These are phyloP conservation scores for Eugnorisma glareosa DNA, from an alignment of 2,888 invertebrate genomes.

Conservation along the genomic window DNA sequence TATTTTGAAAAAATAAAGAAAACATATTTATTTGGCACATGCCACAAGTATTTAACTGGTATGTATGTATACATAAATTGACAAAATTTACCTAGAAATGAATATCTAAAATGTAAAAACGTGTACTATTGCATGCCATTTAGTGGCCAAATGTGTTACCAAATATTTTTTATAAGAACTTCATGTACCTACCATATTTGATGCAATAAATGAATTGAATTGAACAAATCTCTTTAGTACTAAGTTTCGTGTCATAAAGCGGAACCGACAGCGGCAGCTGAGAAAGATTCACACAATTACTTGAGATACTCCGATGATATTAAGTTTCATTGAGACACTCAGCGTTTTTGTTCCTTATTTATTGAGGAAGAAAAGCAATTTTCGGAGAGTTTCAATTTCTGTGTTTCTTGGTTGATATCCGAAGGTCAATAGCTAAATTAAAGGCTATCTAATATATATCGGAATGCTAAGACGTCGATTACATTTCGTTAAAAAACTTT, in stretches of 20 bases:
- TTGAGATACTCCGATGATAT: conserved; percentile 8
- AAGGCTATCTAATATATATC: background rate
- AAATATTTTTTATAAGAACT: no score
- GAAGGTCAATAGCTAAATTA: background rate
- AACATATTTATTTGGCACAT: no score
- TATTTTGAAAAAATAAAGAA: no score
- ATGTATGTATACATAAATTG: no score
- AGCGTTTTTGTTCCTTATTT: conserved; percentile 3
- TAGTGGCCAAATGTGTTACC: no score
- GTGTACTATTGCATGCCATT: no score
- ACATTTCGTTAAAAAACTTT: background rate
- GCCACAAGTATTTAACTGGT: no score
- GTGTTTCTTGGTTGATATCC: background rate
- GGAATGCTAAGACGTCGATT: background rate
- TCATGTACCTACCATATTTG: no score
- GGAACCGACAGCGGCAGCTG: no score
- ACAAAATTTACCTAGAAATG: no score
- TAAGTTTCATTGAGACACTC: conserved; percentile 19
- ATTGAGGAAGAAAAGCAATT: background rate
- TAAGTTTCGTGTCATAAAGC: background rate
- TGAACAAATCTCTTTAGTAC: background rate
- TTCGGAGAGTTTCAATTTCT: background rate
- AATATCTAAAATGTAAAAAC: no score
- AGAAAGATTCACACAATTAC: conserved; percentile 17
- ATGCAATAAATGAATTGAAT: no score